Conservation (phyloP, 2,113 vertebrate species). For the Paralichthys olivaceus region DNA sequence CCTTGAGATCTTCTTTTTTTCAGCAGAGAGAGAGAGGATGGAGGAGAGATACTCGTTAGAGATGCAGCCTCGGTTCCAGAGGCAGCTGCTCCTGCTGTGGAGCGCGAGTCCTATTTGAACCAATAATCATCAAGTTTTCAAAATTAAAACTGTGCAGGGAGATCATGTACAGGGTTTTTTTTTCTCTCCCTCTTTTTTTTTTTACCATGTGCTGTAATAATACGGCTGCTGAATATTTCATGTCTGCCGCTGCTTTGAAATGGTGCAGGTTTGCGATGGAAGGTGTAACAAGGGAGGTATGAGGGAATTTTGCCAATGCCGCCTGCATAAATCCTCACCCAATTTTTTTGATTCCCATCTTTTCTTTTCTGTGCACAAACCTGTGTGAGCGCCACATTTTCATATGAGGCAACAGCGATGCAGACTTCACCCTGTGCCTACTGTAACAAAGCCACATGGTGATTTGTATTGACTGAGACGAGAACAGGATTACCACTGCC, state of each 20-base stretch:
- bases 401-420: conserved; percentile 44
- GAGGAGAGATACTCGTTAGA: conserved; percentile 69
- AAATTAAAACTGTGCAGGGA: conserved; percentile 69
- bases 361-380: conserved; percentile 55
- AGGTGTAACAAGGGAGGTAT: conserved; percentile 68
- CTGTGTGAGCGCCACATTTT: conserved; percentile 44
- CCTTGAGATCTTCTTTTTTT: conserved; percentile 39
- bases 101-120: conserved; percentile 70
- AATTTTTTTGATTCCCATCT: neutral
- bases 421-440: conserved; percentile 41
- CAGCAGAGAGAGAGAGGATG: neutral
- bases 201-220: conserved; percentile 71
- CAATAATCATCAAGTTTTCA: conserved; percentile 78
- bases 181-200: neutral
- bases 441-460: conserved; percentile 72
- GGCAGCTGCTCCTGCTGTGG: conserved; percentile 61
- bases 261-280: conserved; percentile 63
- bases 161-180: conserved; percentile 7
- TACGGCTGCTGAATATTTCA: conserved; percentile 80
- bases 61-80: conserved; percentile 60
- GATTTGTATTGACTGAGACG: conserved; percentile 68
- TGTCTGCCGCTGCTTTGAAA: conserved; percentile 75
- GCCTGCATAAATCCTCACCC: conserved; percentile 63
- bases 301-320: conserved; percentile 63
- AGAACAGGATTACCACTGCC: conserved; percentile 61